These are phyloP conservation scores for Battus philenor DNA, from an alignment of 1,140 invertebrate genomes.

Conservation along the genomic window DNA sequence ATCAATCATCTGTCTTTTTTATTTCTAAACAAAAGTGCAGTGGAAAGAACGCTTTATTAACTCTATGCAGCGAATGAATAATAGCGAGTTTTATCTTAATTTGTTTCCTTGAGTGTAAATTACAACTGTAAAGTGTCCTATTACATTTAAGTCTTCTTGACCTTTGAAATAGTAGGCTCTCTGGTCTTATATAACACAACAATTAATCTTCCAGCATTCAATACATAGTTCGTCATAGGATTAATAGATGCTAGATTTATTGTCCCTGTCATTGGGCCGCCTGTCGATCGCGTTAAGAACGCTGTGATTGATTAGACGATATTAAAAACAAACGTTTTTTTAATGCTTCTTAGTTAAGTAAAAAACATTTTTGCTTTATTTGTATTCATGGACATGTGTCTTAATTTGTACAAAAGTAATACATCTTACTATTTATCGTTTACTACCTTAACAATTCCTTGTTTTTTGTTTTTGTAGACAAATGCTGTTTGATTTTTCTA, in stretches of 20 bases:
- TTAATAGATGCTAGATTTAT: conserved; percentile 7
- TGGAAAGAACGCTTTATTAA: no score
- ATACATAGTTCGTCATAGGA: conserved; percentile 3
- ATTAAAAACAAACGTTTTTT: conserved; percentile 4
- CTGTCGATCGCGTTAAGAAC: neutral
- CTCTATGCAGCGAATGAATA: no score
- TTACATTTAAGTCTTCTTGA: no score
- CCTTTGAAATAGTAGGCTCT: no score
- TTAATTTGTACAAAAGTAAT: conserved; percentile 1
- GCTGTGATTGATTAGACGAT: conserved; percentile 1
- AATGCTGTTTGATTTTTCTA: no score
- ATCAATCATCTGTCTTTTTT: no score
- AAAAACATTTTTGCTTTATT: conserved; percentile 1
- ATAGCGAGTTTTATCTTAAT: no score
- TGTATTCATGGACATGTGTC: neutral
- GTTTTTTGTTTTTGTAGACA: no score
- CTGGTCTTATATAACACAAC: neutral
- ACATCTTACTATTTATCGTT: neutral
- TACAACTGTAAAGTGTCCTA: no score
- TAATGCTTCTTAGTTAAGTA: neutral
- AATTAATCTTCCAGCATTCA: conserved; percentile 1
- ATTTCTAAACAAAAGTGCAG: no score
- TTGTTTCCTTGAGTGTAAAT: no score
- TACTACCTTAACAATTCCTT: neutral
- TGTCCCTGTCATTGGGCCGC: conserved; percentile 2